Percentiles rank a stretch among this genome's conserved stretches.
These are phyloP conservation scores for Delia radicum DNA, from an alignment of 1,140 invertebrate genomes.

Conservation along the genomic window DNA sequence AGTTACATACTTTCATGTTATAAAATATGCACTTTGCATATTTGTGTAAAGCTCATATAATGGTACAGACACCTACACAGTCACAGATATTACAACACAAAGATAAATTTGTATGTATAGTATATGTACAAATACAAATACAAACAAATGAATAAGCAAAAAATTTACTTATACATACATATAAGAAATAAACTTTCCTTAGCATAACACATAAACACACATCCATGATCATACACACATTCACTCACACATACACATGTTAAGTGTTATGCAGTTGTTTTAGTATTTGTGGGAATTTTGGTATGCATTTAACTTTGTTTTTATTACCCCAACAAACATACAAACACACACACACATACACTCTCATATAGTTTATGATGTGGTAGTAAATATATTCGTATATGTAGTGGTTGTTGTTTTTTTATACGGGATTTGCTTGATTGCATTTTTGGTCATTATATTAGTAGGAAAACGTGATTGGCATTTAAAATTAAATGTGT, in stretches of 20 bases:
- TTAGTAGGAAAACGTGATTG: slow-evolving; percentile 19
- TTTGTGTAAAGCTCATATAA: not conserved
- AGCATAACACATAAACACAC: not conserved
- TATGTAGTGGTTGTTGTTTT: not conserved
- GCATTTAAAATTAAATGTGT: slow-evolving; percentile 10
- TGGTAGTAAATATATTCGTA: not conserved
- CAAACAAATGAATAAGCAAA: not conserved
- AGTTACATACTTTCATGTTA: not conserved
- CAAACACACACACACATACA: not conserved
- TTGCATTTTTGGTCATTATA: slow-evolving; percentile 28
- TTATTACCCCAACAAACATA: not conserved
- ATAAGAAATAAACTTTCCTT: not conserved
- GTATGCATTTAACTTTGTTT: slow-evolving; percentile 12
- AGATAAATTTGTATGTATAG: too few relatives aligned
- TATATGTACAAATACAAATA: not conserved
- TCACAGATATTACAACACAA: too few relatives aligned
- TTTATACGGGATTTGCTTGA: slow-evolving; percentile 11
- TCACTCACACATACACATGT: not conserved
- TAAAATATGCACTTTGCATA: not conserved
- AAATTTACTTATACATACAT: not conserved
- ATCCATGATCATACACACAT: too few relatives aligned
- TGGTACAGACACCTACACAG: not conserved
- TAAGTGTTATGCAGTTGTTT: not conserved
- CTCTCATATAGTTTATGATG: not conserved
- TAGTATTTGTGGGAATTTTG: not conserved